Percentiles rank a stretch among this genome's conserved stretches.
Conservation (phyloP, 1,140 invertebrate genomes). For the Cherax destructor region DNA sequence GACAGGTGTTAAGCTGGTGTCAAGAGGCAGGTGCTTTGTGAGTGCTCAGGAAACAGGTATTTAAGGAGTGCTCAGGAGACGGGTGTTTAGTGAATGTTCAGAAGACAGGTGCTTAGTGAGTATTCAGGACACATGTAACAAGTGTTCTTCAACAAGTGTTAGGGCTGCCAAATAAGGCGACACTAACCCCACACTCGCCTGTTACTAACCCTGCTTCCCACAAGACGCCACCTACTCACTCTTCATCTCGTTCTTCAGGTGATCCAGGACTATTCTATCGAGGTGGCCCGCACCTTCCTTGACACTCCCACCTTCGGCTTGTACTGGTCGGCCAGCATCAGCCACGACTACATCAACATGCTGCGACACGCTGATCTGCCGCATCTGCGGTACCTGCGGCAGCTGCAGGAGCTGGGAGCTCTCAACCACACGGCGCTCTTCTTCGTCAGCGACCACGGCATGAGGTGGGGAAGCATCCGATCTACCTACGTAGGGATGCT, state of each 20-base stretch:
- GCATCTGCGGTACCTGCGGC: conserved; percentile 73
- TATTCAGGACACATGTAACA: too few species aligned
- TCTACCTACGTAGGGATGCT: conserved; percentile 78
- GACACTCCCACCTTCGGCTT: conserved; percentile 73
- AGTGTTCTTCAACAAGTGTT: too few species aligned
- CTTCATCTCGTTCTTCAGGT: conserved; percentile 69
- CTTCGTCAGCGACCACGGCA: conserved; percentile 80
- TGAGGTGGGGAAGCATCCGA: conserved; percentile 78
- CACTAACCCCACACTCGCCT: too few species aligned
- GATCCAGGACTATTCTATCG: conserved; percentile 72
- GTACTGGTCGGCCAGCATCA: conserved; percentile 73
- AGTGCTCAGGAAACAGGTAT: background rate
- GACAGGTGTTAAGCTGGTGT: background rate
- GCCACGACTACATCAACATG: conserved; percentile 74
- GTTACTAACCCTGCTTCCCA: conserved; percentile 35
- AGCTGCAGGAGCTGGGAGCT: conserved; percentile 72
- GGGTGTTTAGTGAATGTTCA: too few species aligned
- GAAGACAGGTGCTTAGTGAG: too few species aligned
- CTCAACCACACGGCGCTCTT: conserved; percentile 78
- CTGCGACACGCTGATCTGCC: conserved; percentile 70
- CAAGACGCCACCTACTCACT: conserved; percentile 67
- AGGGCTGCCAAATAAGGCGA: too few species aligned
- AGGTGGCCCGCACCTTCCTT: conserved; percentile 69
- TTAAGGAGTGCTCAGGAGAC: too few species aligned
- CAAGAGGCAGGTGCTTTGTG: background rate